Conservation (phyloP, 2,113 vertebrate genomes). For the Odocoileus hemionus region DNA sequence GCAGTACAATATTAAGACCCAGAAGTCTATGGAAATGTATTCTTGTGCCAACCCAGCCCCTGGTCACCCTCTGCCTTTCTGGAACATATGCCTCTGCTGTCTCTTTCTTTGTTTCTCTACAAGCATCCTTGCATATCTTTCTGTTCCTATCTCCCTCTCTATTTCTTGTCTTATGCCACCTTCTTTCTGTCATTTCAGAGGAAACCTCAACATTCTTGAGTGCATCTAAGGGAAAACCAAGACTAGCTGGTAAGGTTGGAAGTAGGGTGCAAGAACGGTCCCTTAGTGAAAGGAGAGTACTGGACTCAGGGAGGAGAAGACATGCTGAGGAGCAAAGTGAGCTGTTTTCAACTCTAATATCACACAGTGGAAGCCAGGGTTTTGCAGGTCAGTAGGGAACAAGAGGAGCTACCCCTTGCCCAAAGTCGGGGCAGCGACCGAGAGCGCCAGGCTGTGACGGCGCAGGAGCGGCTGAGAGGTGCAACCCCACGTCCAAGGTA, state of each 20-base stretch:
- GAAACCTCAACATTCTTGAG: not conserved
- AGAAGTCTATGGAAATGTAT: not conserved
- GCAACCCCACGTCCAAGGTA: no score
- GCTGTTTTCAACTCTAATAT: not conserved
- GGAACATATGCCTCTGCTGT: not conserved
- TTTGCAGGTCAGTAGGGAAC: not conserved
- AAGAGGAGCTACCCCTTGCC: not conserved
- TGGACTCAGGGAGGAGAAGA: not conserved
- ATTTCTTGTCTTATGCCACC: not conserved
- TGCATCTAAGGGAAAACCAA: not conserved
- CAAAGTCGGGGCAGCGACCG: no score
- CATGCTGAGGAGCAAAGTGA: not conserved
- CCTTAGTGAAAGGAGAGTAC: not conserved
- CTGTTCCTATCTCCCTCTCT: not conserved
- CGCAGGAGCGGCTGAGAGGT: fast-evolving
- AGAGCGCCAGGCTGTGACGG: no score
- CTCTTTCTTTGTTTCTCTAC: not conserved
- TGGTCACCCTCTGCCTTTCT: not conserved
- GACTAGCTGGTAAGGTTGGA: not conserved
- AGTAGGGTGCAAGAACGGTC: not conserved
- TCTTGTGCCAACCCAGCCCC: not conserved
- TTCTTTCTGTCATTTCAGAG: not conserved
- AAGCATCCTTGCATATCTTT: not conserved
- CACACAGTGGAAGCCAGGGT: not conserved
- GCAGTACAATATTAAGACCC: not conserved